Base-by-base conservation (phyloP, 2,113 vertebrate genomes). In the Ptilorrhoa leucosticta region DNA sequence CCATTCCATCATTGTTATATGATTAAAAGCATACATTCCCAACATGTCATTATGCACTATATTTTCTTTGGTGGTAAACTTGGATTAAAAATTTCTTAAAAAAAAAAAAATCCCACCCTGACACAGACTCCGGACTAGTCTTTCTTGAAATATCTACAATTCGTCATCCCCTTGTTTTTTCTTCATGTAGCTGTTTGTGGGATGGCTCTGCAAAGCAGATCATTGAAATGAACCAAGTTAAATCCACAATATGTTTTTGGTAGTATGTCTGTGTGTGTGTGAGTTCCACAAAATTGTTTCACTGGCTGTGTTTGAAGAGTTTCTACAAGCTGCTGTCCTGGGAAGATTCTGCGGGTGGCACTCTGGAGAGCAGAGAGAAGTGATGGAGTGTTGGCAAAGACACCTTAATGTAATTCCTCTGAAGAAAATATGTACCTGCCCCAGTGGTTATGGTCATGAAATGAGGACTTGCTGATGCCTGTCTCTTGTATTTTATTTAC, bases 151-250 rank as follows among this genome's bases (percentile, higher is more conserved):
- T 26, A 18, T 23, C 30, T 71, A n/a, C 7, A 19, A 3, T 21
- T 82, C 0, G 0, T 11, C 1, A 7, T 53, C 6, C 16, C 5
- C 15, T 13, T 54, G 4, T 73, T 70, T 75, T 86, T 70, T 11
- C 12, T 9, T 1, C 15, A 24, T 7, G 22, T 20, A 75, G 7
- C 10, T 57, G 5, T 50, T 82, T 50, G 33, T 75, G 53, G 26
- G 22, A 78, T 31, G 57, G 15, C 14, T 1, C 13, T 63, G 30
- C 39, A 76, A 86, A 71, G 5, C 11, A 68, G 28, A 40, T 26
- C 11, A 26, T 15, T 40, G 28, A 75, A 48, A 48, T 33, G 3
- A 71, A 58, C 3, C 10, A 31, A 33, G 22, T 21, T 47, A 73
- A 79, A 53, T 31, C 7, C 30, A 31, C 19, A 35, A 19, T 4